phyloP scores from a whole-genome alignment of 1,140 invertebrate genomes.

The Drosophila orosa region DNA sequence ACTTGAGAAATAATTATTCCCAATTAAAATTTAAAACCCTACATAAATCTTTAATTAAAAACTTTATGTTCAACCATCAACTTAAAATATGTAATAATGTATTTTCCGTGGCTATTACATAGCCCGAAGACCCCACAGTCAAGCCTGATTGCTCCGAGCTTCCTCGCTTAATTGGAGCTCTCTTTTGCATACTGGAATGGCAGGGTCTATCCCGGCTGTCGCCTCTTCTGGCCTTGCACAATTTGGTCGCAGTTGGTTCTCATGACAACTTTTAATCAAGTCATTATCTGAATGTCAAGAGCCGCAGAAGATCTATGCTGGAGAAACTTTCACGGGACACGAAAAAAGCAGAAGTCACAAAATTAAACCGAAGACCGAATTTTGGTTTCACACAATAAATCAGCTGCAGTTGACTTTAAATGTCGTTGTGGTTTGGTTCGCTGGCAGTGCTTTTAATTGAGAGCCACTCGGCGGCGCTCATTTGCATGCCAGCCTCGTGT shows the following conservation, averaged over 20 bases:
- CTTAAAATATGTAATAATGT: conserved; percentile 10
- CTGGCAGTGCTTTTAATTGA: conserved; percentile 63
- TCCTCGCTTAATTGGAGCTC: conserved; percentile 68
- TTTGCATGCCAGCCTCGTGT: conserved; percentile 60
- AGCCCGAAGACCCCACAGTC: conserved; percentile 3
- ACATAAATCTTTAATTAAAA: not conserved
- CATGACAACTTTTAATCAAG: conserved; percentile 81
- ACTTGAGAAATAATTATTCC: not conserved
- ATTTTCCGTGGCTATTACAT: not conserved
- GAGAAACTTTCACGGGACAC: conserved; percentile 66
- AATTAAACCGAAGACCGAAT: conserved; percentile 30
- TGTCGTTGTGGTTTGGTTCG: conserved; percentile 31
- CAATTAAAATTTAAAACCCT: not conserved
- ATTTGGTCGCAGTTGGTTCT: conserved; percentile 45
- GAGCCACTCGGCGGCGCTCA: conserved; percentile 44
- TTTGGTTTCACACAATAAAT: conserved; percentile 81
- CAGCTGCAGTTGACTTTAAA: conserved; percentile 65
- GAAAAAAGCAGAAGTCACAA: conserved; percentile 43
- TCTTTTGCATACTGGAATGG: conserved; percentile 32
- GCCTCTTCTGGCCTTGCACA: conserved; percentile 35
- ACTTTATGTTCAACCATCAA: not conserved
- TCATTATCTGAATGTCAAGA: conserved; percentile 72
- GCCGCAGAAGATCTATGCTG: conserved; percentile 36
- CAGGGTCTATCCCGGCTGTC: not conserved
- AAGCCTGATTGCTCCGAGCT: conserved; percentile 10